phyloP scores from a whole-genome alignment of 92 coral and sea anemone species.

The Isaurus tuberculatus region DNA sequence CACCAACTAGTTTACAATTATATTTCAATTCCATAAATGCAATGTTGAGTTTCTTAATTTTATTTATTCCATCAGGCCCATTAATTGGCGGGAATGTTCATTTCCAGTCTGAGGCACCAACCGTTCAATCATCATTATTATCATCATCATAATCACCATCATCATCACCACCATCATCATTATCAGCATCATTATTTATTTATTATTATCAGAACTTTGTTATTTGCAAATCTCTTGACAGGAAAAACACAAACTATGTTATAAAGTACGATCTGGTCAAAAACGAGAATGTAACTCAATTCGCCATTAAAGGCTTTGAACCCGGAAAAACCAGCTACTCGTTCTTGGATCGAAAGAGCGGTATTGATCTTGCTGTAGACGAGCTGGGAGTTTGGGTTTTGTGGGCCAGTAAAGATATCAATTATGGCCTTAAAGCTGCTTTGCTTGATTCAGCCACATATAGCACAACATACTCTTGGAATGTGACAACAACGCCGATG shows the following conservation, averaged over 20 bases:
- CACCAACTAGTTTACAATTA: too few species aligned
- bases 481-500: conserved; percentile 5
- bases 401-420: conserved; percentile 24
- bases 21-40: too few species aligned
- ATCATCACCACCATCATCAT: too few species aligned
- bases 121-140: too few species aligned
- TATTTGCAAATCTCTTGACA: neutral
- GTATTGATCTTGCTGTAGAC: conserved; percentile 36
- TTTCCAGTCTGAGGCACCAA: too few species aligned
- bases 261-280: conserved; percentile 18
- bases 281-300: neutral
- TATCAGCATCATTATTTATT: too few species aligned
- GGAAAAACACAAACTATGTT: neutral
- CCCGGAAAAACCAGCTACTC: neutral
- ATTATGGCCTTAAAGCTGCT: conserved; percentile 11
- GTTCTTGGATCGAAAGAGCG: neutral
- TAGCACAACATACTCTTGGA: conserved; percentile 5
- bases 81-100: too few species aligned
- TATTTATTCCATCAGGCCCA: too few species aligned
- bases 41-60: too few species aligned
- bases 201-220: too few species aligned
- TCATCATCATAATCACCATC: too few species aligned
- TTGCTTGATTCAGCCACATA: conserved; percentile 25
- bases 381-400: conserved; percentile 34
- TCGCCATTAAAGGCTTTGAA: neutral